Percentiles rank a stretch among this genome's conserved stretches.
phyloP scores from a whole-genome alignment of 2,888 invertebrate genomes.

The Tethea ocularis region DNA sequence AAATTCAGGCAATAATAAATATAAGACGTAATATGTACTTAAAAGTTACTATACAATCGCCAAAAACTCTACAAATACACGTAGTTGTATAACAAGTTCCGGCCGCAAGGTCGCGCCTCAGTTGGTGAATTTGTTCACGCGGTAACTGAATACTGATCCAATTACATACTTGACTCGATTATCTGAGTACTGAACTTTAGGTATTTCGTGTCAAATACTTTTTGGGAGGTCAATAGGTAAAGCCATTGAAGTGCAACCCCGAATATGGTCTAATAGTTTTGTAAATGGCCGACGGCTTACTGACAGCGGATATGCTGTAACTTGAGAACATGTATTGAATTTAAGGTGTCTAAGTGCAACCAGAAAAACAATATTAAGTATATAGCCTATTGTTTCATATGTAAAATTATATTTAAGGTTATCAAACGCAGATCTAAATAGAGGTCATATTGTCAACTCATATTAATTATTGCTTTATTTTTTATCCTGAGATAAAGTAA shows the following conservation, averaged over 20 bases:
- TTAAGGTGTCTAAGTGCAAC: slow-evolving; percentile 59
- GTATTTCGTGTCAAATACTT: slow-evolving; percentile 69
- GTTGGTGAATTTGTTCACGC: slow-evolving; percentile 39
- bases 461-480: not conserved
- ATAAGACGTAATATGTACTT: too few relatives aligned
- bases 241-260: slow-evolving; percentile 78
- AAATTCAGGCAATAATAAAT: too few relatives aligned
- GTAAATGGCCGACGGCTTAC: slow-evolving; percentile 67
- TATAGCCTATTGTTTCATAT: slow-evolving; percentile 30
- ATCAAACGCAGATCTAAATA: too few relatives aligned
- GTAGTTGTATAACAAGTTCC: slow-evolving; percentile 16
- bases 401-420: slow-evolving; percentile 8
- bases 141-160: slow-evolving; percentile 63
- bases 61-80: not conserved
- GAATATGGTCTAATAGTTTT: slow-evolving; percentile 75
- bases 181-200: slow-evolving; percentile 77
- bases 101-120: slow-evolving; percentile 21
- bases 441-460: not conserved
- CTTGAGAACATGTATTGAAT: slow-evolving; percentile 66
- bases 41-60: too few relatives aligned
- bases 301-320: slow-evolving; percentile 73
- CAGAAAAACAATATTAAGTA: slow-evolving; percentile 47
- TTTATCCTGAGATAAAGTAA: too few relatives aligned
- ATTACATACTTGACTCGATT: slow-evolving; percentile 65
- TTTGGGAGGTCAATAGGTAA: slow-evolving; percentile 75